These are phyloP conservation scores for Caenorhabditis parvicauda DNA, from an alignment of 2,888 invertebrate genomes.

Conservation along the genomic window DNA sequence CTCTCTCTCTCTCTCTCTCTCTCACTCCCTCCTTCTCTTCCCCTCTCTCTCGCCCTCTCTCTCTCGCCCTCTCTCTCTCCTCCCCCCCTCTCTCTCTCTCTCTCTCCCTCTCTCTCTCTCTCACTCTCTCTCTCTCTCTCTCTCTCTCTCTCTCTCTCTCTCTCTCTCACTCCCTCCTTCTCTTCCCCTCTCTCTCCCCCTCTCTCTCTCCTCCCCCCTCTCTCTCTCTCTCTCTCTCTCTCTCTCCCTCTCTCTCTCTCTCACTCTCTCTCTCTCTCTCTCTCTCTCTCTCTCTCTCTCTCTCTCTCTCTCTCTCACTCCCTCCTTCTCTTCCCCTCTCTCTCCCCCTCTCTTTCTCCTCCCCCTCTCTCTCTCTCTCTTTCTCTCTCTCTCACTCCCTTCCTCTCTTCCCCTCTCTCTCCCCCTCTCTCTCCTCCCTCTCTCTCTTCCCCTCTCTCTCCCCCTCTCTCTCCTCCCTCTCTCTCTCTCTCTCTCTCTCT, in stretches of 20 bases:
- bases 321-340: not conserved
- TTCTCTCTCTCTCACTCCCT: conserved; percentile 1
- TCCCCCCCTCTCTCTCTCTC: not conserved
- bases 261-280: not conserved
- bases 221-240: conserved; percentile 7
- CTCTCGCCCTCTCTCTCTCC: conserved; percentile 3
- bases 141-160: not conserved
- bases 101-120: not conserved
- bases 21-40: not conserved
- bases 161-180: not conserved
- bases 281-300: conserved; percentile 1
- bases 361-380: conserved; percentile 5
- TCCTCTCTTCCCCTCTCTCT: conserved; percentile 8
- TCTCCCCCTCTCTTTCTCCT: not conserved
- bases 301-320: not conserved
- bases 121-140: conserved; percentile 1
- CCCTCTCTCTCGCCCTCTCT: conserved; percentile 1
- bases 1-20: not conserved
- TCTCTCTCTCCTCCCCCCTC: conserved; percentile 64
- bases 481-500: conserved; percentile 3
- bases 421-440: conserved; percentile 1
- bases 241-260: conserved; percentile 7
- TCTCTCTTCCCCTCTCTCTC: conserved; percentile 7
- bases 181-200: conserved; percentile 3
- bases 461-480: conserved; percentile 9